Evolutionary conservation across 2,113 vertebrate species (phyloP), one percentile per base, ranked within the genome.

Genomic region (Odobenus rosmarus): DNA sequence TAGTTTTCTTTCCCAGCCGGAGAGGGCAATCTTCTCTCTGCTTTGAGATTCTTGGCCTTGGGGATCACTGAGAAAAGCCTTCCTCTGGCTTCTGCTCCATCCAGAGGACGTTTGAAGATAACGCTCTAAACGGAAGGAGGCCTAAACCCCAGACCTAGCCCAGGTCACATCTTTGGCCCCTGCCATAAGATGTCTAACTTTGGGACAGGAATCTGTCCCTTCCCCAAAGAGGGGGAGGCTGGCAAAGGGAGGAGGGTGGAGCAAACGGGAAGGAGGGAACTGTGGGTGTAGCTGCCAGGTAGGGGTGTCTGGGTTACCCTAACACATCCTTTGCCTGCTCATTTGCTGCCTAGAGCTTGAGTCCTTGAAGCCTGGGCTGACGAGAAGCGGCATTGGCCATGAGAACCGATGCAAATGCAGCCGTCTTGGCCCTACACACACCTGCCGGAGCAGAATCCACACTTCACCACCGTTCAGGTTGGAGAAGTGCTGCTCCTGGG

Each of bases 341-440:
- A 0, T 19, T 53, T 33, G 61, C 82, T 3, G 77, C 71, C 64
- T 72, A 61, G 39, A n/a, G 33, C 28, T 14, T 36, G 10, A 1
- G 46, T 6, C 1, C 51, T 51, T 4, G 0, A 77, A 53, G 53
- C 53, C 90, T 84, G 80, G 61, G 10, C 15, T 46, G 1, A 23
- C 46, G 71, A 16, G 21, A 82, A 26, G 61, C 1, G 42, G 26
- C 26, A 5, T 0, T 2, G 1, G 28, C 42, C 8, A 69, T 18
- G 49, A 10, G 74, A 36, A 9, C 21, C 21, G 7, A 11, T 28
- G 49, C 55, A 26, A 36, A 28, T 12, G n/a, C 39, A 19, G 72
- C 57, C 57, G 1, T 3, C 55, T 55, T 7, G 31, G 62, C 1
- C 19, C 7, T 3, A 1, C 18, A 0, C 12, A 5, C 6, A 2